These are phyloP conservation scores for Tuta absoluta DNA, from an alignment of 2,888 invertebrate species.

Conservation along the genomic window DNA sequence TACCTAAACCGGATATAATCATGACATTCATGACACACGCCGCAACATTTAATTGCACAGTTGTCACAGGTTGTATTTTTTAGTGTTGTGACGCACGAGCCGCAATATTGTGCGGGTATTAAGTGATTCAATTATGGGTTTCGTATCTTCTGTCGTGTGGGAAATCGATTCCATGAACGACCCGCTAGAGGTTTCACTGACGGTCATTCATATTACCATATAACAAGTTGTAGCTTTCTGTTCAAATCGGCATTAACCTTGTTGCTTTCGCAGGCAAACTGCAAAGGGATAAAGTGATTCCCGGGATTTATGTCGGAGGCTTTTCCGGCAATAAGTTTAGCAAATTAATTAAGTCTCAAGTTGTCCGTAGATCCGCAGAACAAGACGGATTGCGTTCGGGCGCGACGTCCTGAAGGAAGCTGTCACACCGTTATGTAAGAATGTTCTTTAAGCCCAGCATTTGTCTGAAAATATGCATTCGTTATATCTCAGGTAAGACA, in stretches of 20 bases:
- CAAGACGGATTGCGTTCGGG: slow-evolving; percentile 44
- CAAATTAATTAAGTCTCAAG: slow-evolving; percentile 53
- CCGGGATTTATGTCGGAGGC: slow-evolving; percentile 38
- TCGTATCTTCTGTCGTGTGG: too few species aligned
- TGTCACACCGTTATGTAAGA: slow-evolving; percentile 14
- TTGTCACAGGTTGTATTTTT: too few species aligned
- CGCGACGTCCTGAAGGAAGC: not conserved
- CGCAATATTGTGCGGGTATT: too few species aligned
- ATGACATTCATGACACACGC: too few species aligned
- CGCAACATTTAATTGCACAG: too few species aligned
- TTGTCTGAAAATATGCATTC: not conserved
- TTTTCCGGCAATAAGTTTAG: slow-evolving; percentile 38
- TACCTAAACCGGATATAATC: too few species aligned
- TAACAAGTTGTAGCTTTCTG: too few species aligned
- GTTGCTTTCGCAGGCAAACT: not conserved
- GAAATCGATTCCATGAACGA: too few species aligned
- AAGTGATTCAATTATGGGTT: too few species aligned
- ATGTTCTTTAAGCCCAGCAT: not conserved
- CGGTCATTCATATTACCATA: too few species aligned
- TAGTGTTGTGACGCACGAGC: too few species aligned
- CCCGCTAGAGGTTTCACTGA: too few species aligned
- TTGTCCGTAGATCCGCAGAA: slow-evolving; percentile 39
- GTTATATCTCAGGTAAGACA: not conserved
- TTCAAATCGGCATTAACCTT: not conserved
- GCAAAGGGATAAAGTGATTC: slow-evolving; percentile 27